A percentile compares a stretch with the other conserved stretches of the same genome.
phyloP scores from a whole-genome alignment of 2,113 vertebrate genomes.

The Podiceps cristatus region DNA sequence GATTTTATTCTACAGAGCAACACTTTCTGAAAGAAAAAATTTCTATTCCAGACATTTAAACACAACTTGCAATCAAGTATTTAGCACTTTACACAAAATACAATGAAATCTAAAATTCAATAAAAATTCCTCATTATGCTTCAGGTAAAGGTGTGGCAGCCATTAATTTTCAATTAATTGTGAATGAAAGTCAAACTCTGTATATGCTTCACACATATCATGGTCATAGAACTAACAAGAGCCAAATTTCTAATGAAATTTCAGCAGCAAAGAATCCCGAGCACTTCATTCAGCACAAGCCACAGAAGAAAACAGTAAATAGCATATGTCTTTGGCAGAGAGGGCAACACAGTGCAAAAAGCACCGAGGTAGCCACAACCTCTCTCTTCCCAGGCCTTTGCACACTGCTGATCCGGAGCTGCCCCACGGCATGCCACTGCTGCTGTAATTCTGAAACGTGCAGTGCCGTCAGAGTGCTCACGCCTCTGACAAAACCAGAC shows the following conservation, averaged over 20 bases:
- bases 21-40: not conserved
- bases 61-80: not conserved
- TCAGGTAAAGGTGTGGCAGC: not conserved
- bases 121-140: not conserved
- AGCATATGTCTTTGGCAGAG: not conserved
- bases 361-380: not conserved
- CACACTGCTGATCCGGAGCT: not conserved
- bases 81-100: not conserved
- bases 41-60: not conserved
- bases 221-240: not conserved
- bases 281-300: not conserved
- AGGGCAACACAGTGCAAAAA: not conserved
- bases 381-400: not conserved
- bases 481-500: not conserved
- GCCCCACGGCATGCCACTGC: fast-evolving
- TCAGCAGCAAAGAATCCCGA: not conserved
- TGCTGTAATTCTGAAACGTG: not conserved
- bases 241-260: not conserved
- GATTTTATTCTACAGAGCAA: not conserved
- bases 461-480: not conserved
- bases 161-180: not conserved
- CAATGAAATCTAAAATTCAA: not conserved
- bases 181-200: not conserved
- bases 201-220: not conserved
- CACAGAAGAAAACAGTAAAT: not conserved